These are phyloP conservation scores for Gavialis gangeticus DNA, from an alignment of 2,113 vertebrate genomes.

Conservation along the genomic window DNA sequence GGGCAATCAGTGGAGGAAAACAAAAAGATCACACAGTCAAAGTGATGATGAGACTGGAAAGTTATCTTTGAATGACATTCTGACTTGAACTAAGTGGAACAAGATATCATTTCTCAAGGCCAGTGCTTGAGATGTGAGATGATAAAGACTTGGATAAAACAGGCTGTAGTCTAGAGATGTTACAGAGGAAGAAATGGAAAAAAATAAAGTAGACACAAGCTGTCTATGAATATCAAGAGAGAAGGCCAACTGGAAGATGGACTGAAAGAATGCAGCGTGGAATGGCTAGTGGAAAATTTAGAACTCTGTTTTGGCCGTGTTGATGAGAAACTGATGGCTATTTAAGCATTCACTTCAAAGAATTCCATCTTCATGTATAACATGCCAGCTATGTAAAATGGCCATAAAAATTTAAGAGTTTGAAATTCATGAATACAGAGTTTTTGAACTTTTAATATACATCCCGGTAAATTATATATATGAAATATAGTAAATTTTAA, in stretches of 20 bases:
- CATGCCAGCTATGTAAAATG: not conserved
- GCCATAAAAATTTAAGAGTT: not conserved
- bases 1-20: not conserved
- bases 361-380: not conserved
- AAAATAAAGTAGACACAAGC: not conserved
- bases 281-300: not conserved
- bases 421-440: not conserved
- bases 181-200: not conserved
- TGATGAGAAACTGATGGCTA: not conserved
- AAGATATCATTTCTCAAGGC: not conserved
- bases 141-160: not conserved
- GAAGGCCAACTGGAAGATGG: not conserved
- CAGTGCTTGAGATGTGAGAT: not conserved
- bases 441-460: not conserved
- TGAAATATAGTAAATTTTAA: not conserved
- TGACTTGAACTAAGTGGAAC: not conserved
- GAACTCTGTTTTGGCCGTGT: not conserved
- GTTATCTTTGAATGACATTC: not conserved
- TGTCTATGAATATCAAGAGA: not conserved
- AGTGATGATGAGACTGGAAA: not conserved
- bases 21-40: not conserved
- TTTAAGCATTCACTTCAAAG: not conserved
- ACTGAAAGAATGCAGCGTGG: not conserved
- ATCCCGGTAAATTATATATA: not conserved
- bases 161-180: not conserved